phyloP scores from a whole-genome alignment of 2,113 vertebrate genomes.

The Cyanoliseus patagonus region DNA sequence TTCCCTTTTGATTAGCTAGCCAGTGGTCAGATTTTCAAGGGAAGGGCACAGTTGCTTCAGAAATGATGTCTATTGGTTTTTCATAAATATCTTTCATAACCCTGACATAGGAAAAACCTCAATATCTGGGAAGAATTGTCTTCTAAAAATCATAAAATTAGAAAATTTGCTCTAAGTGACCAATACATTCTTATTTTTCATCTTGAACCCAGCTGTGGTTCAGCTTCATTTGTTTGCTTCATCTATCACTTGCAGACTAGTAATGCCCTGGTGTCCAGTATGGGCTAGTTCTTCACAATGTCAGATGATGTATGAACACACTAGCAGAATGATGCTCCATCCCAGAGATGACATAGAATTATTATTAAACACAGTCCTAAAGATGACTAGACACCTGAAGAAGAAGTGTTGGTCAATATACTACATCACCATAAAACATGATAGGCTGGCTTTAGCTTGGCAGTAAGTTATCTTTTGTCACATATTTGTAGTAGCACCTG shows the following conservation, averaged over 20 bases:
- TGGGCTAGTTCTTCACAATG: neutral
- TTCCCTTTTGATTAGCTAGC: neutral
- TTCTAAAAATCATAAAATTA: neutral
- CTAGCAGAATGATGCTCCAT: neutral
- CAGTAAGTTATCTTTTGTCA: neutral
- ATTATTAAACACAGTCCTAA: neutral
- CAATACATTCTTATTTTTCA: neutral
- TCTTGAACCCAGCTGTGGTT: neutral
- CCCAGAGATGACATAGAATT: neutral
- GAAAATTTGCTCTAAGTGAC: neutral
- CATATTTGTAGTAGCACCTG: neutral
- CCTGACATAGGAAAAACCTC: neutral
- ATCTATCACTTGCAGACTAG: neutral
- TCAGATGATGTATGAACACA: neutral
- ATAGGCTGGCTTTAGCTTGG: neutral
- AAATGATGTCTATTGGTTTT: neutral
- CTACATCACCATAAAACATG: neutral
- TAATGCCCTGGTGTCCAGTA: neutral
- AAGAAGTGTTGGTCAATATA: neutral
- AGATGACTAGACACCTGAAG: neutral
- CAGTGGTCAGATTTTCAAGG: neutral
- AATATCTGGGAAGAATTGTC: neutral
- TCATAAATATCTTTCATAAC: neutral
- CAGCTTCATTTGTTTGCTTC: neutral
- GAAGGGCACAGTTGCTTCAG: neutral